Evolutionary conservation across 2,113 vertebrate genomes (phyloP).

Genomic region (Azemiops feae): DNA sequence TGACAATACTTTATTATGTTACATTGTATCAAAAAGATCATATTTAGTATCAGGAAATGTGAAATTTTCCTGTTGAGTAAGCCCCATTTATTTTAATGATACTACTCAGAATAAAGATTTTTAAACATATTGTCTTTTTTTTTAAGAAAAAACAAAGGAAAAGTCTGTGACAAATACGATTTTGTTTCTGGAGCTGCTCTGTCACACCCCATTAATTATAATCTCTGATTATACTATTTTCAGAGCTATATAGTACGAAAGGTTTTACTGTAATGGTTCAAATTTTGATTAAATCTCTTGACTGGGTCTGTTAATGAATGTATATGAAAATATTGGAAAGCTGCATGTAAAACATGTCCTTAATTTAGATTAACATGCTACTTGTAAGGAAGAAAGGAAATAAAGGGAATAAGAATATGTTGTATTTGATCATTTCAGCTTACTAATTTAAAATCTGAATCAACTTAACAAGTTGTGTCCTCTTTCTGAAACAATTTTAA

Average conservation of each 20-base stretch:
- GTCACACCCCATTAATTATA: background rate
- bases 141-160: background rate
- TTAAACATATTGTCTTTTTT: background rate
- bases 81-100: background rate
- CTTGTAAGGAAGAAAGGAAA: background rate
- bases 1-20: background rate
- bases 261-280: background rate
- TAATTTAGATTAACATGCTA: background rate
- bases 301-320: background rate
- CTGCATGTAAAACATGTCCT: background rate
- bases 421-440: background rate
- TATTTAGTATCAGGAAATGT: background rate
- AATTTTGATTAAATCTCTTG: background rate
- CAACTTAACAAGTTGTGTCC: background rate
- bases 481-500: background rate
- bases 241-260: background rate
- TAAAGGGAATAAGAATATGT: background rate
- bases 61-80: background rate
- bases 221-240: background rate
- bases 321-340: background rate
- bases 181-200: background rate
- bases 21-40: background rate
- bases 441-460: background rate
- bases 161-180: fast-evolving
- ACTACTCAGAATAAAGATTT: background rate